phyloP scores from a whole-genome alignment of 2,797 vertebrate genomes.

The Lateolabrax maculatus region DNA sequence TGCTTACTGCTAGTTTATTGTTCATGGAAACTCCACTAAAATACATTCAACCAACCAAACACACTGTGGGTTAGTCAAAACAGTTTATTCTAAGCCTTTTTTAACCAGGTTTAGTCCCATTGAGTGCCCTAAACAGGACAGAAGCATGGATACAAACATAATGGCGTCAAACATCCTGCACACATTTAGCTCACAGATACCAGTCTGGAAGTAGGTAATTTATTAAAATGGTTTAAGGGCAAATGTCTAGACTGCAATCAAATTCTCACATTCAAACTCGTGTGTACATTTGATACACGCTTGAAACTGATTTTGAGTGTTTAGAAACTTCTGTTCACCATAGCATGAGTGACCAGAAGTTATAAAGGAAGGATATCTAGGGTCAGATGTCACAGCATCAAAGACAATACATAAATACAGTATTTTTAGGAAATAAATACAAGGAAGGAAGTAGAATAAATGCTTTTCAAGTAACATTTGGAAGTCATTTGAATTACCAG shows the following conservation, averaged over 20 bases:
- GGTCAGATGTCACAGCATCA: not conserved
- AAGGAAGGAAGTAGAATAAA: not conserved
- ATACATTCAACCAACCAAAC: not conserved
- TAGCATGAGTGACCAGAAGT: not conserved
- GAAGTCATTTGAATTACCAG: constrained; percentile 5
- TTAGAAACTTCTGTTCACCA: not conserved
- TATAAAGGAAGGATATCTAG: not conserved
- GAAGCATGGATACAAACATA: not conserved
- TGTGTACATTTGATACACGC: not conserved
- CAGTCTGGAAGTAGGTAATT: not conserved
- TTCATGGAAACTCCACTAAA: not conserved
- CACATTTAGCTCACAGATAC: not conserved
- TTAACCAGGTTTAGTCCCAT: not conserved
- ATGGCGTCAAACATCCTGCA: constrained; percentile 20
- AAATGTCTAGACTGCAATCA: not conserved
- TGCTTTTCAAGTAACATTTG: not conserved
- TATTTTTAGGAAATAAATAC: not conserved
- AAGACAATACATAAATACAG: not conserved
- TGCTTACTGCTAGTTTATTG: constrained; percentile 12
- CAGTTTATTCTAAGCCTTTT: constrained; percentile 7
- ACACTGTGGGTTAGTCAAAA: not conserved
- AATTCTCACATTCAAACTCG: not conserved
- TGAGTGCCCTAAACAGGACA: constrained; percentile 5
- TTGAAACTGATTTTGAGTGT: not conserved
- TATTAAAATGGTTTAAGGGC: not conserved